phyloP scores from a whole-genome alignment of 2,888 invertebrate species.

The Serripes groenlandicus region DNA sequence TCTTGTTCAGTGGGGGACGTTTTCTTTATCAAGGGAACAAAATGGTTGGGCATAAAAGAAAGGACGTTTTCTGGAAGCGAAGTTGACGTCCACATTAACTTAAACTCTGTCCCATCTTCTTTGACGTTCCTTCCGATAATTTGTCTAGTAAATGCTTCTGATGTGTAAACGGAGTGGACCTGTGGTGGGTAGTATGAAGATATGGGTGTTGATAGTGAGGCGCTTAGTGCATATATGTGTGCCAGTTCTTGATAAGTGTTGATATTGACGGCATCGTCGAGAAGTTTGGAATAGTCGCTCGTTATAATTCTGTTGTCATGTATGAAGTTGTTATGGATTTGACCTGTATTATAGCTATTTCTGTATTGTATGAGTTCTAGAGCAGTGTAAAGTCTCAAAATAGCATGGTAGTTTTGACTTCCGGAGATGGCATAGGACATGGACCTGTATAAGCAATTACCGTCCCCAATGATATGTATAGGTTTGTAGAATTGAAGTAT shows the following conservation, averaged over 20 bases:
- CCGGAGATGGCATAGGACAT: not conserved
- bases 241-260: not conserved
- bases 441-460: conserved; percentile 4
- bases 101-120: not conserved
- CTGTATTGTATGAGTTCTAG: conserved; percentile 1
- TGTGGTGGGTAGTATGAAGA: not conserved
- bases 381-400: not conserved
- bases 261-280: not conserved
- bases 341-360: not conserved
- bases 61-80: not conserved
- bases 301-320: conserved; percentile 2
- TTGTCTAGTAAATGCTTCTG: not conserved
- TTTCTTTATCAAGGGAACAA: not conserved
- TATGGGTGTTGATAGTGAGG: not conserved
- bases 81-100: not conserved
- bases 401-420: not conserved
- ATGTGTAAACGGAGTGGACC: not conserved
- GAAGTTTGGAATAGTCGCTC: not conserved
- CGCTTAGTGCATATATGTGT: not conserved
- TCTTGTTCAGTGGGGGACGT: too few relatives aligned
- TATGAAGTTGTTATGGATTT: not conserved
- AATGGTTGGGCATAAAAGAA: not conserved
- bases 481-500: not conserved
- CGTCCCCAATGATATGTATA: conserved; percentile 4
- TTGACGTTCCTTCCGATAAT: not conserved